These are phyloP conservation scores for Oreamnos americanus DNA, from an alignment of 2,113 vertebrate species.

Conservation along the genomic window DNA sequence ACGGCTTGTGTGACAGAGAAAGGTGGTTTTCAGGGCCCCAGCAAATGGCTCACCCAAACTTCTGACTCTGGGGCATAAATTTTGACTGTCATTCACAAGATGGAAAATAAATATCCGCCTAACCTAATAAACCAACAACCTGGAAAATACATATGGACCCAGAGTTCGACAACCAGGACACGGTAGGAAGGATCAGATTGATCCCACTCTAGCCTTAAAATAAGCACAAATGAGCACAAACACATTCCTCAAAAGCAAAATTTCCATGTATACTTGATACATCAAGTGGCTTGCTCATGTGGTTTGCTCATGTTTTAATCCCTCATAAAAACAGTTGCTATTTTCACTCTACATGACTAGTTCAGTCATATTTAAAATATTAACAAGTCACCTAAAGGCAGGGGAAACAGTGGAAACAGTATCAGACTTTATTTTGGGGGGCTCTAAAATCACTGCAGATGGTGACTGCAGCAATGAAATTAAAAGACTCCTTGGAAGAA, in stretches of 20 bases:
- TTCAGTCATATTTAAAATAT: background rate
- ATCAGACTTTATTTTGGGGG: accelerated
- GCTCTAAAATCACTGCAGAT: too few species aligned
- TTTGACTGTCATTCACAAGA: conserved; percentile 57
- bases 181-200: background rate
- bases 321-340: background rate
- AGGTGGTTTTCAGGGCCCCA: conserved; percentile 77
- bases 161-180: background rate
- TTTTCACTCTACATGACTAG: background rate
- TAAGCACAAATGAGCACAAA: background rate
- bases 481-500: too few species aligned
- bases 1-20: conserved; percentile 80
- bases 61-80: conserved; percentile 49
- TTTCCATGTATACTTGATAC: background rate
- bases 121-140: conserved; percentile 26
- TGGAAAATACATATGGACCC: background rate
- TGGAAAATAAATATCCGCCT: conserved; percentile 41
- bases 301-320: background rate
- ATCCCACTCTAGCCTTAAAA: background rate
- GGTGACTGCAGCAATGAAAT: too few species aligned
- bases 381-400: background rate
- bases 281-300: too few species aligned
- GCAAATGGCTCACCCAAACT: conserved; percentile 54
- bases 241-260: background rate
- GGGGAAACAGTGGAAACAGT: too few species aligned